Percentiles rank a stretch among this genome's conserved stretches.
These are phyloP conservation scores for Rafetus swinhoei DNA, from an alignment of 2,113 vertebrate species.

Conservation along the genomic window DNA sequence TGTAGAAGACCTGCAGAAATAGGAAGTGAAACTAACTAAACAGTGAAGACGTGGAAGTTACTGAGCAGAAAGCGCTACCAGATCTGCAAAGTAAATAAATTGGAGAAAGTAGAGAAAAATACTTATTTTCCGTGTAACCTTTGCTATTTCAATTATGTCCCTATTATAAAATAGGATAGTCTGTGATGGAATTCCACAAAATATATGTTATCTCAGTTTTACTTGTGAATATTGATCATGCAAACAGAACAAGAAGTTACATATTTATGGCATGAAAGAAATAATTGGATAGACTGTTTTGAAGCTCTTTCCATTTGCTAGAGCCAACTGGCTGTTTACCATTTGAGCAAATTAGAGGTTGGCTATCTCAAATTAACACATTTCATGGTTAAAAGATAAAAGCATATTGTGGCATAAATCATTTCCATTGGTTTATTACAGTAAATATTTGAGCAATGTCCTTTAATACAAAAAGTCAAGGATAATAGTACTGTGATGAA, in stretches of 20 bases:
- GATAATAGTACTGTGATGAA: constrained; percentile 15
- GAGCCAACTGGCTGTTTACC: neutral
- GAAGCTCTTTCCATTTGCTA: neutral
- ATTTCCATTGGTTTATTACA: constrained; percentile 46
- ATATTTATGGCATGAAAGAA: neutral
- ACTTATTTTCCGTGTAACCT: neutral
- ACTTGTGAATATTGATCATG: constrained; percentile 7
- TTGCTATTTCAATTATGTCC: neutral
- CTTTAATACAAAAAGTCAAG: constrained; percentile 55
- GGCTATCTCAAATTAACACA: accelerated
- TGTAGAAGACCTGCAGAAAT: neutral
- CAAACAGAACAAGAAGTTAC: neutral
- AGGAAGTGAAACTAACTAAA: neutral
- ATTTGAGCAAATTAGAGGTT: neutral
- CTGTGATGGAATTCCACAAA: neutral
- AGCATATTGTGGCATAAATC: neutral
- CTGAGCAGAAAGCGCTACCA: neutral
- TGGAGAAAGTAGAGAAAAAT: neutral
- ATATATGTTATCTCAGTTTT: neutral
- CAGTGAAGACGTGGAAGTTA: neutral
- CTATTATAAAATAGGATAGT: neutral
- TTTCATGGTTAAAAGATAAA: constrained; percentile 31
- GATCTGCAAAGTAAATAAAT: no score
- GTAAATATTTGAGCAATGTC: constrained; percentile 8
- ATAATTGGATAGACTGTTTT: neutral